A percentile compares a stretch with the other conserved stretches of the same genome.
These are phyloP conservation scores for Philopedon plagiatum DNA, from an alignment of 2,888 invertebrate species.

Conservation along the genomic window DNA sequence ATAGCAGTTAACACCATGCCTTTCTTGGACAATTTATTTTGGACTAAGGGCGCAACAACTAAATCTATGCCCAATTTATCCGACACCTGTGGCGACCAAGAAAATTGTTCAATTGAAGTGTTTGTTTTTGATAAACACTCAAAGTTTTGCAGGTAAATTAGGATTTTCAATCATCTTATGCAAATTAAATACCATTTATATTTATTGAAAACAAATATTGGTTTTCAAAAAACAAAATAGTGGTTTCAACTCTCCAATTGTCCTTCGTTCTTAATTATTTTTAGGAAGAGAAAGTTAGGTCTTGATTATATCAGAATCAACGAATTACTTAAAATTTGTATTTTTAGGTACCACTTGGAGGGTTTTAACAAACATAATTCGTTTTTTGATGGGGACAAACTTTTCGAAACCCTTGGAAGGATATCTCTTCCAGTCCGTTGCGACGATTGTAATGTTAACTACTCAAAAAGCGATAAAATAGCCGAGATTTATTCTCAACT, in stretches of 20 bases:
- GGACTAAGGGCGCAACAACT: neutral
- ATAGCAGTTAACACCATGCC: constrained; percentile 31
- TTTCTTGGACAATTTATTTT: constrained; percentile 34
- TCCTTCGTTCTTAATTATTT: no score
- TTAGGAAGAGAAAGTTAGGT: no score
- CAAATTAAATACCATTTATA: no score
- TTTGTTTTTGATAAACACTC: constrained; percentile 33
- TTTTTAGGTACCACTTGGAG: constrained; percentile 6
- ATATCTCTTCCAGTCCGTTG: constrained; percentile 14
- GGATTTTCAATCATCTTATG: no score
- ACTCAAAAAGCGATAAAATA: constrained; percentile 1
- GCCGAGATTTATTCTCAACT: neutral
- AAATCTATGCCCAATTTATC: constrained; percentile 5
- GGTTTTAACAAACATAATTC: constrained; percentile 7
- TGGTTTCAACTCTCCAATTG: no score
- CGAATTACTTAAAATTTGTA: no score
- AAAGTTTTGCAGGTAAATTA: constrained; percentile 27
- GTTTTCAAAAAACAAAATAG: no score
- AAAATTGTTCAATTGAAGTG: constrained; percentile 30
- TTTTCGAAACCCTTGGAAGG: constrained; percentile 22
- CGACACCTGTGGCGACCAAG: neutral
- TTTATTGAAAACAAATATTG: no score
- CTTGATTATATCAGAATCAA: no score
- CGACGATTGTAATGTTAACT: neutral
- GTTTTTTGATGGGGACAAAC: constrained; percentile 16